Base-by-base conservation (phyloP, 2,113 vertebrate species). In the Callocephalon fimbriatum region DNA sequence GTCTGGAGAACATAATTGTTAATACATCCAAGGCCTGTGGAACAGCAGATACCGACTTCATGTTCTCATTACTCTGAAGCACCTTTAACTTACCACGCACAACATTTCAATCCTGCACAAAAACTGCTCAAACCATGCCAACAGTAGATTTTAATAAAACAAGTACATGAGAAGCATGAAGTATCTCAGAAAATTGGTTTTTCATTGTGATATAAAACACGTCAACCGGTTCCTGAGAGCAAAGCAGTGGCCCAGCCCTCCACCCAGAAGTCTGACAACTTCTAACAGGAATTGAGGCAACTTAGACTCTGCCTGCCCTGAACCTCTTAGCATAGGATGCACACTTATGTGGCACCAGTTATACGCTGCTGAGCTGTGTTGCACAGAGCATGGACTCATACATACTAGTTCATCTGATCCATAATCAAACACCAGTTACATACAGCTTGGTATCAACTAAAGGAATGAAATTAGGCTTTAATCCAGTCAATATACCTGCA, bases 91-190 rank as follows among this genome's bases (percentile, higher is more conserved):
- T 89, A 75, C 18, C 4, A 2, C 8, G 42, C 50, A 74, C 37
- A 70, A 45, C 56, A 67, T 88, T 92, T 96, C 71, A 90, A 75
- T 51, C 53, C 75, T 47, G 86, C 67, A 95, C 42, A 75, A 86
- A 94, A 63, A 6, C 15, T 32, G 54, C 40, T 58, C 59, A 78
- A 89, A 90, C 89, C 66, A 61, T 47, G 86, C 85, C 92, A 93
- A 56, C 53, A 62, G 45, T 54, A 66, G 70, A 76, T 76, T 92
- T 92, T 61, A 95, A 88, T 35, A 23, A 54, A 88, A 62, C 53
- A 87, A 73, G 73, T 90, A 85, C 88, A 58, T 13, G 17, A 81
- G 54, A 74, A 79, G 56, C 78, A 91, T 11, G 75, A 59, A 74
- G 50, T n/a, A 58, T 32, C 90, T 80, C 75, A 84, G 53, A 91